Conservation (phyloP, 2,797 vertebrate species). For the Brachymystax lenok region DNA sequence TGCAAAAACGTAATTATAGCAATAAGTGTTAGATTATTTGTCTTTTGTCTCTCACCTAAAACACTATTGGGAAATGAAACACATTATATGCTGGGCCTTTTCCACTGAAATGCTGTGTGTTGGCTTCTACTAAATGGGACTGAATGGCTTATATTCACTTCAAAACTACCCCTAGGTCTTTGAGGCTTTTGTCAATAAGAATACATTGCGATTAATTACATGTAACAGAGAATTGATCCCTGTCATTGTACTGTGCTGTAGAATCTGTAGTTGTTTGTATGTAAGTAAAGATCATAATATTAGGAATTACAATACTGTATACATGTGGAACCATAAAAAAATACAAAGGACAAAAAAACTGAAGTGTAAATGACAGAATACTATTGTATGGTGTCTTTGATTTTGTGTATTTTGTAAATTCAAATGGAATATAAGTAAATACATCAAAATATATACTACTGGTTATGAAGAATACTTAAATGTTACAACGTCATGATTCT, state of each 20-base stretch:
- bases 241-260: constrained; percentile 86
- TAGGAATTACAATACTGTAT: constrained; percentile 44
- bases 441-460: constrained; percentile 69
- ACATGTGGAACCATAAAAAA: constrained; percentile 75
- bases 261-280: constrained; percentile 88
- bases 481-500: constrained; percentile 70
- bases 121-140: constrained; percentile 51
- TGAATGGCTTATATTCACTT: constrained; percentile 58
- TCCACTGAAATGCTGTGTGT: constrained; percentile 52
- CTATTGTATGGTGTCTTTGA: constrained; percentile 78
- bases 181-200: constrained; percentile 74
- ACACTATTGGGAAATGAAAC: constrained; percentile 60
- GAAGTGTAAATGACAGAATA: constrained; percentile 73
- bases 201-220: constrained; percentile 73
- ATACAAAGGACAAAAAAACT: constrained; percentile 66
- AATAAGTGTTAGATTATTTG: constrained; percentile 76
- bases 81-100: constrained; percentile 51
- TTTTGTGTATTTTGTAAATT: constrained; percentile 81
- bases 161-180: constrained; percentile 63
- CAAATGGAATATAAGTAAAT: constrained; percentile 73
- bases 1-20: constrained; percentile 80
- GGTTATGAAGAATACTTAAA: constrained; percentile 74
- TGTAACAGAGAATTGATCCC: constrained; percentile 75
- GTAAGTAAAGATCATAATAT: constrained; percentile 69
- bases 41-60: constrained; percentile 60